phyloP scores from a whole-genome alignment of 2,888 invertebrate genomes.

The Tanypteryx hageni region DNA sequence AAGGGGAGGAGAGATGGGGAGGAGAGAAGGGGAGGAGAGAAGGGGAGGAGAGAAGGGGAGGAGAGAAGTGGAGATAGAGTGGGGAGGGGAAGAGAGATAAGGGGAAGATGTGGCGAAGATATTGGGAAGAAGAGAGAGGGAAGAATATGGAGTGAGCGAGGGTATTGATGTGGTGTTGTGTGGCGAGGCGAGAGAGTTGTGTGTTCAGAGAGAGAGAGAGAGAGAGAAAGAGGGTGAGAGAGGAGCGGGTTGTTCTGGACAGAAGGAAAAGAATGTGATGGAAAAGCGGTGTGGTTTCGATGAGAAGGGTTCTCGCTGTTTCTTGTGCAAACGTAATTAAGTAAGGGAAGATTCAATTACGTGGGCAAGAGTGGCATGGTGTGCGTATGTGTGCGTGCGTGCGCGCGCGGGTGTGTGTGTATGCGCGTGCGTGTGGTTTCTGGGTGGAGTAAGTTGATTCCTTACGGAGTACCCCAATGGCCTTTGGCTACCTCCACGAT shows the following conservation, averaged over 20 bases:
- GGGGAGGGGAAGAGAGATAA: not conserved
- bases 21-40: not conserved
- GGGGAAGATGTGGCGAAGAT: not conserved
- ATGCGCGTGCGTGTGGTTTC: not conserved
- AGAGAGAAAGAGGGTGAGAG: not conserved
- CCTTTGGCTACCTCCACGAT: no score
- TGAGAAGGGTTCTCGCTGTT: not conserved
- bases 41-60: not conserved
- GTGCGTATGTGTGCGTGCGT: not conserved
- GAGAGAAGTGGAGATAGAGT: not conserved
- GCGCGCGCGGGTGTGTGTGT: not conserved
- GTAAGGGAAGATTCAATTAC: slow-evolving; percentile 15
- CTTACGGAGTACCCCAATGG: not conserved
- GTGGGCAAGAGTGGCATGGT: not conserved
- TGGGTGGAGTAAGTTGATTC: not conserved
- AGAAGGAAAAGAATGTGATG: not conserved
- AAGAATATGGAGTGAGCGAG: no score
- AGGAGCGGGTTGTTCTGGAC: not conserved
- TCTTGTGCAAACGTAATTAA: slow-evolving; percentile 9
- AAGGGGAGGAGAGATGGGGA: not conserved
- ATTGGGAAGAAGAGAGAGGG: not conserved
- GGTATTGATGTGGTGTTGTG: no score
- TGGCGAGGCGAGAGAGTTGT: not conserved
- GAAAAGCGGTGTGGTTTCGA: not conserved
- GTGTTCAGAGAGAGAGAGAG: not conserved